These are phyloP conservation scores for Microctonus brassicae DNA, from an alignment of 2,888 invertebrate genomes.

Conservation along the genomic window DNA sequence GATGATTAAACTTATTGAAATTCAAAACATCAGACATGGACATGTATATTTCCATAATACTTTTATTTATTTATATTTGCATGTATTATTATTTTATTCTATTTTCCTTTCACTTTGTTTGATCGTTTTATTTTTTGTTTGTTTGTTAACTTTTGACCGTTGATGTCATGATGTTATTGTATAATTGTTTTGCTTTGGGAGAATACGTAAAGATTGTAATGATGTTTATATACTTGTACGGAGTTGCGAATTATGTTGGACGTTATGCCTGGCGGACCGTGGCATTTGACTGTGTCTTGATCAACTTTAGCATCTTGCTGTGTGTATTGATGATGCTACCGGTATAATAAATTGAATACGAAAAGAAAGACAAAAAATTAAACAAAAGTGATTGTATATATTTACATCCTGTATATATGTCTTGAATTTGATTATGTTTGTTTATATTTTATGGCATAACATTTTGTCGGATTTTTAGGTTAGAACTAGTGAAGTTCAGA, in stretches of 20 bases:
- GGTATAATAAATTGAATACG: background rate
- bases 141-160: background rate
- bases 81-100: too few species aligned
- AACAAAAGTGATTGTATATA: background rate
- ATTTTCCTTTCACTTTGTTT: background rate
- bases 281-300: conserved; percentile 33
- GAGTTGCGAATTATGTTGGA: conserved; percentile 45
- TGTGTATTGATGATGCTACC: background rate
- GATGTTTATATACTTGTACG: conserved; percentile 48
- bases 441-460: too few species aligned
- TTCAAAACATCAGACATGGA: background rate
- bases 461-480: too few species aligned
- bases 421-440: too few species aligned
- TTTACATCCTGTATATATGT: too few species aligned
- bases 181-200: conserved; percentile 15
- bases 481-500: too few species aligned
- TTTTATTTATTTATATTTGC: too few species aligned
- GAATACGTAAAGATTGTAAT: conserved; percentile 38
- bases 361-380: background rate
- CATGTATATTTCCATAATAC: background rate
- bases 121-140: background rate
- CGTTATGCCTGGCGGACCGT: conserved; percentile 50
- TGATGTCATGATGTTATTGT: background rate
- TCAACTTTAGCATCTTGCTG: conserved; percentile 31
- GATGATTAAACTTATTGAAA: background rate